Evolutionary conservation across 2,113 vertebrate species (phyloP).

Genomic region (Trematomus loennbergii): DNA sequence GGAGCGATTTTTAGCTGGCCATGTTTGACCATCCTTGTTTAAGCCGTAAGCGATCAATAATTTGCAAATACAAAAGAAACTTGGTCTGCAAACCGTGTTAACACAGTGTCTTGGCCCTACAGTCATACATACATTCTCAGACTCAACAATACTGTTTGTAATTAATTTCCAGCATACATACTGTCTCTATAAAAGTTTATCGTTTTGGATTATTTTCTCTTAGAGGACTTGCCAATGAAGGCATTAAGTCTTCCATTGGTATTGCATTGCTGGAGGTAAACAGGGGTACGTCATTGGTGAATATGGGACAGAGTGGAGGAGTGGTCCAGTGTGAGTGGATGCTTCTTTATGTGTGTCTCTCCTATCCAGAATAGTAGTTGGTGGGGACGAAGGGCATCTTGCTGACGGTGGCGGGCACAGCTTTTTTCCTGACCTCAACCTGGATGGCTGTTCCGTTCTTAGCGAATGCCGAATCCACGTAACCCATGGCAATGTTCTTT

Average conservation of each 20-base stretch:
- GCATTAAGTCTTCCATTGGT: background rate
- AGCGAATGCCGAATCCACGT: slow-evolving; percentile 86
- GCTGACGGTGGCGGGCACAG: slow-evolving; percentile 86
- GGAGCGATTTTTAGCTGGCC: background rate
- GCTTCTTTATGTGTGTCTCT: background rate
- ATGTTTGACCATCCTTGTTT: background rate
- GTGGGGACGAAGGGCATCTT: slow-evolving; percentile 97
- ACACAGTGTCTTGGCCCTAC: background rate
- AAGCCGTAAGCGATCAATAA: background rate
- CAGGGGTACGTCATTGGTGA: slow-evolving; percentile 17
- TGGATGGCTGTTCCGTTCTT: slow-evolving; percentile 86
- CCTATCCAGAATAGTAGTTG: slow-evolving; percentile 89
- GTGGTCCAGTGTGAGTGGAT: slow-evolving; percentile 1
- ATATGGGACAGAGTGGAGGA: background rate
- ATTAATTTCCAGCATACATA: background rate
- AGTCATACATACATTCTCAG: no score
- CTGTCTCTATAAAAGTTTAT: background rate
- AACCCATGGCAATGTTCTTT: slow-evolving; percentile 96
- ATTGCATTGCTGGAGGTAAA: slow-evolving; percentile 22
- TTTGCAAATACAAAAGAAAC: background rate
- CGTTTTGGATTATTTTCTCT: background rate
- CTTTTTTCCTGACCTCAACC: slow-evolving; percentile 93
- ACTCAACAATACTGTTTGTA: slow-evolving; percentile 11
- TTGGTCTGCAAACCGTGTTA: slow-evolving; percentile 1
- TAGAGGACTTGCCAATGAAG: background rate